Conservation (phyloP, 1,140 invertebrate species). For the Ephestia elutella region DNA sequence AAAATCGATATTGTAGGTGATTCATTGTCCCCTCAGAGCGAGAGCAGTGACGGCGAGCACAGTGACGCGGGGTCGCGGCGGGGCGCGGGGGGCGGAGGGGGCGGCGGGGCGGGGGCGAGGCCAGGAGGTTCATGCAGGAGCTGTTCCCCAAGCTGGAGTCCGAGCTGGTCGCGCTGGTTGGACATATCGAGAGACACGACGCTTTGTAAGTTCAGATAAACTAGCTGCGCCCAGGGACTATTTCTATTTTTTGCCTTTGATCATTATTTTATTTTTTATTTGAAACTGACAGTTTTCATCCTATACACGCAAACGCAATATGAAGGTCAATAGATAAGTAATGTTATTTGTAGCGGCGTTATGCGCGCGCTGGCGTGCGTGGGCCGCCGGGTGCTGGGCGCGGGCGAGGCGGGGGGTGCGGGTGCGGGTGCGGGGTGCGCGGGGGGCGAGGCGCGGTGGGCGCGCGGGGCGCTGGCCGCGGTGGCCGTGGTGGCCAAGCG, state of each 20-base stretch:
- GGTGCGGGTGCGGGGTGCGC: constrained; percentile 74
- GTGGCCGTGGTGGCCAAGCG: constrained; percentile 87
- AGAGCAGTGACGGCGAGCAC: constrained; percentile 46
- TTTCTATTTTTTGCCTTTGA: too few relatives aligned
- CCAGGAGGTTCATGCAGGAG: constrained; percentile 88
- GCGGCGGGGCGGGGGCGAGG: constrained; percentile 76
- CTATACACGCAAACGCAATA: too few relatives aligned
- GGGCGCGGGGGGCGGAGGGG: constrained; percentile 61
- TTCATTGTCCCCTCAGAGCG: constrained; percentile 18
- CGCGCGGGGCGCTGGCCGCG: constrained; percentile 41
- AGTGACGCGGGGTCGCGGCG: constrained; percentile 37
- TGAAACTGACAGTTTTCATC: too few relatives aligned
- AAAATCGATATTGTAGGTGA: too few relatives aligned
- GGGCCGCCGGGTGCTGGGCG: constrained; percentile 79
- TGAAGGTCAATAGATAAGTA: too few relatives aligned
- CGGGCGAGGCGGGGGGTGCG: constrained; percentile 12
- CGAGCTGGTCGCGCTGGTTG: constrained; percentile 89
- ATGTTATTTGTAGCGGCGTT: constrained; percentile 82
- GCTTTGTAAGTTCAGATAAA: constrained; percentile 79
- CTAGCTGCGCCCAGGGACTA: not conserved
- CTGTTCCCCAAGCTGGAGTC: constrained; percentile 90
- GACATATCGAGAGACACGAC: constrained; percentile 89
- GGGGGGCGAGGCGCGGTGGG: constrained; percentile 93
- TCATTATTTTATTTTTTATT: too few relatives aligned
- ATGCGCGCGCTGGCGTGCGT: constrained; percentile 84